Evolutionary conservation across 2,888 invertebrate species (phyloP), one percentile per base, ranked within the genome.

Genomic region (Diarsia rubi): DNA sequence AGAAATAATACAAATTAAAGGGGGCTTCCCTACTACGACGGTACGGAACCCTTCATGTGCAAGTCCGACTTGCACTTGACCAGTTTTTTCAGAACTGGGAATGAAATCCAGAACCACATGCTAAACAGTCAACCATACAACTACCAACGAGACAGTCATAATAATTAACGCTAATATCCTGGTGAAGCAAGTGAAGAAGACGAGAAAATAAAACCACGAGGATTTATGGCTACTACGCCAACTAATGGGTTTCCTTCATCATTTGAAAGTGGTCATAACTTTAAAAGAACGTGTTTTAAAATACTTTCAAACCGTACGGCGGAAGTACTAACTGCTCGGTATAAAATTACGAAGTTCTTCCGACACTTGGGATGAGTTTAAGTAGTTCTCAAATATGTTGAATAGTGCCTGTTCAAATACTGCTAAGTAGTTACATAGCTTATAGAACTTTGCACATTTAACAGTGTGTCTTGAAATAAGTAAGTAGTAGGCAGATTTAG

Each of bases 321-420:
- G 45, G 42, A 45, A 78, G 67, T 49, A 74, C 69, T 79, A 79
- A 79, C 63, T 83, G 37, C 76, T 76, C 57, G 62, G 69, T 76
- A 83, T 80, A 80, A 82, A 83, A 79, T 83, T 83, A 76, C 54
- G 21, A 37, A 70, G 44, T 82, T 69, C 37, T 16, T 52, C 54
- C 73, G 67, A 69, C 82, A 77, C 82, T 82, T 78, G 37, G 24
- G 57, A 73, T 42, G 65, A 73, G 52, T 71, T 79, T 64, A 64
- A 76, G 66, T 68, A 80, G 81, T 81, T 78, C 52, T 78, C 69
- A 63, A 81, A 82, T 80, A 60, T 59, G 73, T 73, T 69, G 59
- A 69, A 78, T 63, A 73, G 82, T 82, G 73, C 54, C 24, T 42
- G 44, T 63, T 42, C 49, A 14, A 31, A 54, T 63, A 47, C 42